These are phyloP conservation scores for Spongia lamella DNA, from an alignment of 37 sponge, comb jelly and placozoan genomes.

Conservation along the genomic window DNA sequence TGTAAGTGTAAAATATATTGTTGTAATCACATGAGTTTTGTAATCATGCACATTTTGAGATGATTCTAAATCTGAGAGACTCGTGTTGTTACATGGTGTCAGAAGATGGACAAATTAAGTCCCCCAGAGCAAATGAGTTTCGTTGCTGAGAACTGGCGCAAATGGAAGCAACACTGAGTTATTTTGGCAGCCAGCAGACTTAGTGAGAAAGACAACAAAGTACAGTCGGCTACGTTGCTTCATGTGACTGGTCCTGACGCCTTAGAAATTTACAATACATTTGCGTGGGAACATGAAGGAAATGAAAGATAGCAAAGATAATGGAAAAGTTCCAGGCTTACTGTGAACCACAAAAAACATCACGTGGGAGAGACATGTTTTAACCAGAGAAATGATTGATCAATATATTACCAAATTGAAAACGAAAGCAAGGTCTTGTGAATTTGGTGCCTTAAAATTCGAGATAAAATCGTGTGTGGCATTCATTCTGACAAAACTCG, in stretches of 20 bases:
- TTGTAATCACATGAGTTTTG: too few species aligned
- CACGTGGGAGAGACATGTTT: slow-evolving; percentile 7
- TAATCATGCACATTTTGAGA: too few species aligned
- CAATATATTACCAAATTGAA: slow-evolving; percentile 12
- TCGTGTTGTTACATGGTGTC: too few species aligned
- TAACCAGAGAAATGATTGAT: slow-evolving; percentile 8
- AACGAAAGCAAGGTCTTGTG: slow-evolving; percentile 6
- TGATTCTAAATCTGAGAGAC: too few species aligned
- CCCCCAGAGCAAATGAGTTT: too few species aligned
- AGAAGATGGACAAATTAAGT: too few species aligned
- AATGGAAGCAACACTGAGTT: slow-evolving; percentile 40
- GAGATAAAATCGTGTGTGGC: slow-evolving; percentile 1
- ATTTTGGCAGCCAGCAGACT: slow-evolving; percentile 1
- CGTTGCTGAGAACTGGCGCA: slow-evolving; percentile 23
- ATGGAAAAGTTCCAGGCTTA: slow-evolving; percentile 1
- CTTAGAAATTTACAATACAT: slow-evolving; percentile 2
- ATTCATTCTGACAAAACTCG: background rate
- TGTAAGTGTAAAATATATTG: too few species aligned
- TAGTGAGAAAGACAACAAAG: slow-evolving; percentile 3
- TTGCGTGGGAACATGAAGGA: background rate
- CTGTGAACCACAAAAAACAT: slow-evolving; percentile 1
- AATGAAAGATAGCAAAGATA: background rate
- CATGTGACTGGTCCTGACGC: background rate
- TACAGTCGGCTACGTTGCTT: slow-evolving; percentile 10
- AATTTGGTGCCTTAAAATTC: slow-evolving; percentile 4